Percentiles rank a stretch among this genome's conserved stretches.
Evolutionary conservation across 1,140 invertebrate genomes (phyloP).

Genomic region (Halesus radiatus): DNA sequence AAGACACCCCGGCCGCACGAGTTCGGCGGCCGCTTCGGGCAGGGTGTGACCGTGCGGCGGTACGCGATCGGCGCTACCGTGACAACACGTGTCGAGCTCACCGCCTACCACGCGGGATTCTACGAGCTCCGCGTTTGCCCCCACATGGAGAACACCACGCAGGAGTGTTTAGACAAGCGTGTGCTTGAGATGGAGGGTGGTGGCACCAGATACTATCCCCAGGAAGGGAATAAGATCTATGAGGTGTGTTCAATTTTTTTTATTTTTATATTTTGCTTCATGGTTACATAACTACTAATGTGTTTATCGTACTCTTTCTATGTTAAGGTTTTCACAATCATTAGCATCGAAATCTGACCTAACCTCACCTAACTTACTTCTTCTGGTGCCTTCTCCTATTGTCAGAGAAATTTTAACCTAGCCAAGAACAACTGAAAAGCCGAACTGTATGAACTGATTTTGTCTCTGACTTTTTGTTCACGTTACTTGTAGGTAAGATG

Average conservation of each 20-base stretch:
- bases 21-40: slow-evolving; percentile 85
- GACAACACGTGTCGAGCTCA: slow-evolving; percentile 82
- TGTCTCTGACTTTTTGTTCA: no score
- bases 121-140: slow-evolving; percentile 92
- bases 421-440: no score
- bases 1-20: slow-evolving; percentile 83
- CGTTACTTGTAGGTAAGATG: no score
- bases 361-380: no score
- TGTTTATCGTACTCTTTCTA: no score
- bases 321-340: no score
- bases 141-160: slow-evolving; percentile 72
- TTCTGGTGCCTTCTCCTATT: no score
- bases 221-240: slow-evolving; percentile 78
- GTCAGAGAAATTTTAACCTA: no score
- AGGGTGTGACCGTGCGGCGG: slow-evolving; percentile 83
- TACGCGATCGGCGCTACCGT: slow-evolving; percentile 79
- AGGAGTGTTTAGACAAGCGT: slow-evolving; percentile 84
- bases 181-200: slow-evolving; percentile 68
- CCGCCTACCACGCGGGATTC: slow-evolving; percentile 85
- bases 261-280: no score
- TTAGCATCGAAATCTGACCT: no score
- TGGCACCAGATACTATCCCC: slow-evolving; percentile 78
- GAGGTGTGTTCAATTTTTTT: slow-evolving; percentile 65
- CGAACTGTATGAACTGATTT: no score
- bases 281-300: no score